Conservation (phyloP, 2,888 invertebrate genomes). For the Coelogynopora nodosa region DNA sequence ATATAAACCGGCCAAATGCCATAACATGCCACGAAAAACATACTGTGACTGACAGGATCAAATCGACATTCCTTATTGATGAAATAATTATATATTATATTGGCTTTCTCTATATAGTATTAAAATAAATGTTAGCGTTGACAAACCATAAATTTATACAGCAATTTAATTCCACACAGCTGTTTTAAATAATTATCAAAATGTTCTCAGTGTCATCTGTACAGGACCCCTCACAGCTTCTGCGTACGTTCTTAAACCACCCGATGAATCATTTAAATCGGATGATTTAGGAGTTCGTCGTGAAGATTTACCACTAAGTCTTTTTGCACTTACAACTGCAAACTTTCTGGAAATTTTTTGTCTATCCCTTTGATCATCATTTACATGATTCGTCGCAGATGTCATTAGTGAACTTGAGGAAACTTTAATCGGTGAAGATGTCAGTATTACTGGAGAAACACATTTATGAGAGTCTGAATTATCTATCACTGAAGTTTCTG, state of each 20-base stretch:
- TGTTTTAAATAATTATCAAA: constrained; percentile 26
- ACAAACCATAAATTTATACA: constrained; percentile 22
- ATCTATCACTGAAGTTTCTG: background rate
- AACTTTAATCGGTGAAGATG: constrained; percentile 27
- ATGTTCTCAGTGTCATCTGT: constrained; percentile 21
- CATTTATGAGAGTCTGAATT: background rate
- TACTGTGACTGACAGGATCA: background rate
- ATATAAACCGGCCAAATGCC: constrained; percentile 9
- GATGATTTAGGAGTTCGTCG: constrained; percentile 5
- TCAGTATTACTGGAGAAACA: background rate
- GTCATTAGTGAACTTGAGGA: background rate
- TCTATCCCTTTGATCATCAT: background rate
- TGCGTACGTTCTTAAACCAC: constrained; percentile 27
- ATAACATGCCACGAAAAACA: background rate
- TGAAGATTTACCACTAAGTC: background rate
- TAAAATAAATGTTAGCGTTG: constrained; percentile 35
- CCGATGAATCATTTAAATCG: constrained; percentile 13
- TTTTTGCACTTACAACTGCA: constrained; percentile 36
- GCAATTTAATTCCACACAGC: constrained; percentile 27
- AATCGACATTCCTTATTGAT: constrained; percentile 34
- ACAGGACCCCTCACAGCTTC: constrained; percentile 33
- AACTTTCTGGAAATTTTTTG: constrained; percentile 23
- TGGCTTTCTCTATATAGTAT: constrained; percentile 32
- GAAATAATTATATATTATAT: constrained; percentile 39
- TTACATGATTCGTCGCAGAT: background rate